Base-by-base conservation (phyloP, 2,113 vertebrate genomes). In the Cathartes aura region DNA sequence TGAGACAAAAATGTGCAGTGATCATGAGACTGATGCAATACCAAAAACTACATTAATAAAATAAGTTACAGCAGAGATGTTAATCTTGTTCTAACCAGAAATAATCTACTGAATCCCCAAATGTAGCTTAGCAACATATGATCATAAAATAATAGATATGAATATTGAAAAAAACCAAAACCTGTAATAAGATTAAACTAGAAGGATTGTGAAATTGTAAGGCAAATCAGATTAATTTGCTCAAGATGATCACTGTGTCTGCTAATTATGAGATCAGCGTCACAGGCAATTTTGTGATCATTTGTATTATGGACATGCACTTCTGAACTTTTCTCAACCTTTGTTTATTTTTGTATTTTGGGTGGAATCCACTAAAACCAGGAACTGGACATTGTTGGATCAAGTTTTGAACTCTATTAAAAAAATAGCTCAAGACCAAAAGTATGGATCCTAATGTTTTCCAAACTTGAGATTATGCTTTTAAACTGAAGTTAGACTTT, bases 161-260 rank as follows among this genome's bases (percentile, higher is more conserved):
- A 94, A 68, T 94, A 36, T 17, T 62, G 5, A 67, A 81, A 62
- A 80, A 78, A 78, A 5, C 0, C 3, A 2, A 93, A 84, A 55
- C 15, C 6, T 60, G n/a, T 82, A 91, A 58, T 50, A 36, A 87
- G 76, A 92, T 85, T 96, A 68, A 81, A 40, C 6, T 62, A 53
- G 70, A 52, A 63, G 22, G 16, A 21, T 10, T 82, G 18, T 74
- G 67, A 55, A 47, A 89, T 42, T 78, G 24, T 80, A 70, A 82
- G 11, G 11, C 15, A 93, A 96, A 96, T 82, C 55, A 90, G 74
- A 82, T 93, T 81, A 66, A 34, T 79, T 91, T 91, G 38, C n/a
- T 62, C 7, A 66, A 50, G 43, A 83, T 90, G 72, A 73, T 71
- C 40, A 53, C 32, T 91, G 14, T 75, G 30, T 82, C 50, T 97